Conservation (phyloP, 2,888 invertebrate species). For the Lithophane ornitopus region DNA sequence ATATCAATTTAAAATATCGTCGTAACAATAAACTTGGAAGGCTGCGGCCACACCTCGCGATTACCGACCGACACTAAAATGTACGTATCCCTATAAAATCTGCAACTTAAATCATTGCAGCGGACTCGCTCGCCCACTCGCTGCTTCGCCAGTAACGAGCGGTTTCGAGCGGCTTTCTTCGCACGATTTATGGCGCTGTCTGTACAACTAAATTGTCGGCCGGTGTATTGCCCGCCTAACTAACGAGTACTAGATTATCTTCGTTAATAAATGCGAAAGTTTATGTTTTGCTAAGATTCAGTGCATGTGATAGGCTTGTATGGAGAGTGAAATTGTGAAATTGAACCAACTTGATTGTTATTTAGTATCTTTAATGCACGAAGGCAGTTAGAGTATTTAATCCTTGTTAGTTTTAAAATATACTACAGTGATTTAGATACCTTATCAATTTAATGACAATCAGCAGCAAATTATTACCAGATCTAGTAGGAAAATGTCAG, state of each 20-base stretch:
- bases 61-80: conserved; percentile 49
- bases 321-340: conserved; percentile 35
- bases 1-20: conserved; percentile 63
- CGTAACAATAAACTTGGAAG: conserved; percentile 59
- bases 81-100: conserved; percentile 64
- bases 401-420: background rate
- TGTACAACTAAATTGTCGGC: conserved; percentile 64
- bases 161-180: conserved; percentile 65
- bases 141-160: conserved; percentile 59
- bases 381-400: background rate
- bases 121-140: conserved; percentile 65
- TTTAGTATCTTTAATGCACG: conserved; percentile 1
- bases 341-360: background rate
- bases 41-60: conserved; percentile 65
- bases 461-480: background rate
- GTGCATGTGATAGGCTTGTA: conserved; percentile 44
- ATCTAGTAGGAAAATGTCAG: background rate
- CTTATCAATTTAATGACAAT: background rate
- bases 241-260: conserved; percentile 66
- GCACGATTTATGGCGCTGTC: conserved; percentile 64
- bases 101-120: conserved; percentile 66
- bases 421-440: background rate
- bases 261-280: conserved; percentile 66
- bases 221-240: conserved; percentile 59
- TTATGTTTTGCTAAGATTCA: conserved; percentile 54